Evolutionary conservation across 23 tunicate genomes (phyloP).

Genomic region (Ascidia mentula): DNA sequence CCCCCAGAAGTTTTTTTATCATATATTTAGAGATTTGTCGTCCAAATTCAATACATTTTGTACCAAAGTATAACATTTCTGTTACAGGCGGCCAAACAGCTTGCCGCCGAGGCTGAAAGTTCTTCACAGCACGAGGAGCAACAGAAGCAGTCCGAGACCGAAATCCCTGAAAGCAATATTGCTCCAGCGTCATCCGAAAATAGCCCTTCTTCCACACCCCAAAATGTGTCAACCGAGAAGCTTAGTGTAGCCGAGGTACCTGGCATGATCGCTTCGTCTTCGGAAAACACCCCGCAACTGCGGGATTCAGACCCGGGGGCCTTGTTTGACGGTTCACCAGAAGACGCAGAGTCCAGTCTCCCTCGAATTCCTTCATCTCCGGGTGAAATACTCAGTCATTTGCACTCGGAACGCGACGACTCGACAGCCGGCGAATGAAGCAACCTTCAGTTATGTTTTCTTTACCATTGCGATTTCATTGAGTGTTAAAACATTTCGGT

Average conservation of each 20-base stretch:
- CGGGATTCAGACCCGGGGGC: slow-evolving; percentile 4
- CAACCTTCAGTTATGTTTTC: too few species aligned
- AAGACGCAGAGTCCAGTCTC: neutral
- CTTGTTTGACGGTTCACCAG: neutral
- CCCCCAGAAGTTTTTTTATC: too few species aligned
- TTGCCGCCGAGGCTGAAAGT: neutral
- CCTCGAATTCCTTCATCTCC: slow-evolving; percentile 5
- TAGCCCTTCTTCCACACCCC: neutral
- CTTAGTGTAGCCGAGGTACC: neutral
- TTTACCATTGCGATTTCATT: too few species aligned
- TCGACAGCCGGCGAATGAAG: too few species aligned
- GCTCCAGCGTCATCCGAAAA: neutral
- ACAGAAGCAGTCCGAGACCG: neutral
- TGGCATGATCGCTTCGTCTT: neutral
- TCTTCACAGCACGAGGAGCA: neutral
- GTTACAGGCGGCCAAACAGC: neutral
- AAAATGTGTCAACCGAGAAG: neutral
- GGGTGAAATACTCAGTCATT: slow-evolving; percentile 21
- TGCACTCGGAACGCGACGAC: slow-evolving; percentile 9
- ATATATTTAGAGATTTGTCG: too few species aligned
- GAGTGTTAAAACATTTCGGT: too few species aligned
- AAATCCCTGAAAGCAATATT: neutral
- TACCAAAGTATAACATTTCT: too few species aligned
- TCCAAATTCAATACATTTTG: neutral
- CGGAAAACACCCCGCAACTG: slow-evolving; percentile 22